These are phyloP conservation scores for Drosophila ustulata DNA, from an alignment of 2,888 invertebrate genomes.

Conservation along the genomic window DNA sequence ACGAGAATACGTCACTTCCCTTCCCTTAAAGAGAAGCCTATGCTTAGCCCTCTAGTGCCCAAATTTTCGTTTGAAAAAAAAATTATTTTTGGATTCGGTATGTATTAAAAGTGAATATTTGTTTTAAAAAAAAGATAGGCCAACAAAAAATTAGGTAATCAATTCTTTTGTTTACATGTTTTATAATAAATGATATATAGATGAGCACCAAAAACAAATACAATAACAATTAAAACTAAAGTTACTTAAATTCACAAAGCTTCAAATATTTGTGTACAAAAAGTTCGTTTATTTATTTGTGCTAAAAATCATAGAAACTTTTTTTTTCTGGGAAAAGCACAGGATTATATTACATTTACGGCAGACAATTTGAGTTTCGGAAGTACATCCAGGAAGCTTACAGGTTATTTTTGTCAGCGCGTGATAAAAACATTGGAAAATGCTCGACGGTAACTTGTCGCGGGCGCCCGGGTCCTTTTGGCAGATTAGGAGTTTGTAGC, in stretches of 20 bases:
- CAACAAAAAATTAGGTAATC: too few relatives aligned
- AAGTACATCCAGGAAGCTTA: constrained; percentile 26
- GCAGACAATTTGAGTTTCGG: constrained; percentile 8
- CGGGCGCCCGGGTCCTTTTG: constrained; percentile 8
- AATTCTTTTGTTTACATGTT: background rate
- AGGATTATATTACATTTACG: constrained; percentile 30
- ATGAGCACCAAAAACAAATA: too few relatives aligned
- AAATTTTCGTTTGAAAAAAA: too few relatives aligned
- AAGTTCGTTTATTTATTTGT: constrained; percentile 17
- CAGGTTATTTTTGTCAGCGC: constrained; percentile 1
- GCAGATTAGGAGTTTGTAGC: constrained; percentile 21
- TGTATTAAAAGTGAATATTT: too few relatives aligned
- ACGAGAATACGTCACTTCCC: too few relatives aligned
- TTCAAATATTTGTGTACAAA: constrained; percentile 11
- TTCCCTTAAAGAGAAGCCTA: too few relatives aligned
- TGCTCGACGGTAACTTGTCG: constrained; percentile 22
- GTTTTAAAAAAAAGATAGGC: too few relatives aligned
- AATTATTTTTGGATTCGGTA: too few relatives aligned
- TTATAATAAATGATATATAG: background rate
- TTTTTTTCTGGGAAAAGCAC: constrained; percentile 16
- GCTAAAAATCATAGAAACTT: constrained; percentile 24
- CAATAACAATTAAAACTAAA: too few relatives aligned
- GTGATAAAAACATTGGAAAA: background rate
- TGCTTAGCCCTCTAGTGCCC: too few relatives aligned
- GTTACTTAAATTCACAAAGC: background rate